Evolutionary conservation across 2,113 vertebrate genomes (phyloP).

Genomic region (Cardinalis cardinalis): DNA sequence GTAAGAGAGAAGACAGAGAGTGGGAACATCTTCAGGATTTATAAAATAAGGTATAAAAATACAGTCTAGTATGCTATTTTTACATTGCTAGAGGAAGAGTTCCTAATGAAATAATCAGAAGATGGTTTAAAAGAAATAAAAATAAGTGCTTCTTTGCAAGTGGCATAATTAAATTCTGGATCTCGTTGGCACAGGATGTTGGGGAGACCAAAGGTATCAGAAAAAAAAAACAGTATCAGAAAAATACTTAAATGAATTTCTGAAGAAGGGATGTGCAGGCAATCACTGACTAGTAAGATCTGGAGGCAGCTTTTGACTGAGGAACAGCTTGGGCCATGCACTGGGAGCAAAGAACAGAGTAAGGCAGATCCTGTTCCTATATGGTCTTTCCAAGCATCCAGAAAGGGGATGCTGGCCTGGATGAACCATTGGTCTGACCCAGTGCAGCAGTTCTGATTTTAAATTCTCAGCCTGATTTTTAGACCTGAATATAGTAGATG

Average conservation of each 20-base stretch:
- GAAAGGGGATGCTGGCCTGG: neutral
- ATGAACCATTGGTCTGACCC: neutral
- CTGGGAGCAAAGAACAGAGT: neutral
- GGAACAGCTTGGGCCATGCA: neutral
- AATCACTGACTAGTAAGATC: neutral
- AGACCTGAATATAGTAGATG: neutral
- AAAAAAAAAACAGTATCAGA: neutral
- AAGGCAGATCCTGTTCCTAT: neutral
- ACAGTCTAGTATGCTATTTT: neutral
- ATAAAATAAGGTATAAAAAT: constrained; percentile 9
- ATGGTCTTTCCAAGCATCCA: neutral
- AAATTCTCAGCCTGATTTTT: neutral
- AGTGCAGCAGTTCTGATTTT: neutral
- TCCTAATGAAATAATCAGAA: neutral
- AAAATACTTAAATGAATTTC: neutral
- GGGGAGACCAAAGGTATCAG: neutral
- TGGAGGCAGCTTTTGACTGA: neutral
- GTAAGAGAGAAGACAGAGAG: neutral
- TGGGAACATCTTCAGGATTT: neutral
- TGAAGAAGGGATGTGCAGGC: neutral
- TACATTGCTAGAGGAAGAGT: neutral
- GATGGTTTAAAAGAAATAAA: neutral
- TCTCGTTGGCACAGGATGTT: neutral
- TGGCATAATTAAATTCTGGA: neutral
- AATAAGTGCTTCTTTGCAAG: neutral